These are phyloP conservation scores for Drosophila longiperda DNA, from an alignment of 2,888 invertebrate genomes.

Conservation along the genomic window DNA sequence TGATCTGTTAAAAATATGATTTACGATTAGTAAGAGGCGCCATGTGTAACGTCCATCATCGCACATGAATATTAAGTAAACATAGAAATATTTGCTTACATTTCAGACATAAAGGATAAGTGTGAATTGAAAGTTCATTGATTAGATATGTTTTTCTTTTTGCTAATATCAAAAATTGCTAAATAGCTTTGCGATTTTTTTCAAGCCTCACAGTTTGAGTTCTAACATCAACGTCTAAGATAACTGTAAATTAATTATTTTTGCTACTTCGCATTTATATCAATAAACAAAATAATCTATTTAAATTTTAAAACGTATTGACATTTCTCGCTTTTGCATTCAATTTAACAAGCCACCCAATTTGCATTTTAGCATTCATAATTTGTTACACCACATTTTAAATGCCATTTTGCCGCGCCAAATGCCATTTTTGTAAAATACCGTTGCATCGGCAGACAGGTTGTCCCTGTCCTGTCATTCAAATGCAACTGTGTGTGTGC, in stretches of 20 bases:
- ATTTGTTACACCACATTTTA: slow-evolving; percentile 25
- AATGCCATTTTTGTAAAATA: slow-evolving; percentile 37
- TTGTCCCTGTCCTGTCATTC: slow-evolving; percentile 68
- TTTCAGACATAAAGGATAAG: slow-evolving; percentile 25
- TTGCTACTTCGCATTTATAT: background rate
- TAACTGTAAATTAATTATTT: background rate
- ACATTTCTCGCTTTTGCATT: slow-evolving; percentile 2
- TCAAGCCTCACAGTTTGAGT: background rate
- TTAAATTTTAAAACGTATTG: slow-evolving; percentile 3
- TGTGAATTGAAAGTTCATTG: slow-evolving; percentile 1
- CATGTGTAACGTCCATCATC: slow-evolving; percentile 19
- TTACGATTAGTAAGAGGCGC: slow-evolving; percentile 36
- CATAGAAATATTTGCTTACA: slow-evolving; percentile 46
- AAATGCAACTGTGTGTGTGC: slow-evolving; percentile 10
- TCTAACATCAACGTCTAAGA: background rate
- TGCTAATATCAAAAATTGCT: background rate
- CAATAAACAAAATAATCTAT: background rate
- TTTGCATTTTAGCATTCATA: slow-evolving; percentile 21
- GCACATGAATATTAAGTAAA: slow-evolving; percentile 25
- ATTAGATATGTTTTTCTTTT: background rate
- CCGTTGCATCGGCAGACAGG: slow-evolving; percentile 60
- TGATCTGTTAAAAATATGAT: slow-evolving; percentile 56
- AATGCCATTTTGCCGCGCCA: slow-evolving; percentile 29
- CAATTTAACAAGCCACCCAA: slow-evolving; percentile 21
- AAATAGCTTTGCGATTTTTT: background rate